Evolutionary conservation across 2,797 vertebrate genomes (phyloP).

Genomic region (Betta splendens): DNA sequence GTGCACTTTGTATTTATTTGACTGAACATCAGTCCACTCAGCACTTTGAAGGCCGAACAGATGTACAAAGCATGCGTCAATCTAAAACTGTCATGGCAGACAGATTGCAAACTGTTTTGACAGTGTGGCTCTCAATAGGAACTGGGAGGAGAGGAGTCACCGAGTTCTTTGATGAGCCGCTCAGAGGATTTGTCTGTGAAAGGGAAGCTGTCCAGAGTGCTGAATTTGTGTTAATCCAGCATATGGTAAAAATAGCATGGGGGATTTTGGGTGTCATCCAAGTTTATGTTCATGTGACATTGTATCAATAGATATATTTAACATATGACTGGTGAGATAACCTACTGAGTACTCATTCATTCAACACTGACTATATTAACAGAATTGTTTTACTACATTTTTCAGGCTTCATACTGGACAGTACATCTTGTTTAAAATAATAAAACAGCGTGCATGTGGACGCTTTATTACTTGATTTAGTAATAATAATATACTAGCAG

Average conservation of each 20-base stretch:
- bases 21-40: constrained; percentile 9
- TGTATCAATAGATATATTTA: constrained; percentile 25
- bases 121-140: constrained; percentile 51
- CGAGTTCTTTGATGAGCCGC: constrained; percentile 76
- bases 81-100: constrained; percentile 20
- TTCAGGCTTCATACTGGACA: too few relatives aligned
- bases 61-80: constrained; percentile 11
- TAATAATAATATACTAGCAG: too few relatives aligned
- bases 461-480: too few relatives aligned
- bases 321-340: neutral
- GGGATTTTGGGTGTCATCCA: constrained; percentile 70
- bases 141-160: constrained; percentile 69
- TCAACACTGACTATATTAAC: neutral
- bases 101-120: constrained; percentile 46
- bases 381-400: too few relatives aligned
- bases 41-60: constrained; percentile 4
- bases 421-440: too few relatives aligned
- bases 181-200: constrained; percentile 80
- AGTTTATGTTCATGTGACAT: constrained; percentile 61
- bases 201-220: constrained; percentile 82
- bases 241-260: constrained; percentile 78
- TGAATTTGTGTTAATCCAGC: constrained; percentile 82
- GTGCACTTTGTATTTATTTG: neutral
- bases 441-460: too few relatives aligned
- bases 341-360: neutral